phyloP scores from a whole-genome alignment of 2,113 vertebrate genomes.

The Drymodes brunneopygia region DNA sequence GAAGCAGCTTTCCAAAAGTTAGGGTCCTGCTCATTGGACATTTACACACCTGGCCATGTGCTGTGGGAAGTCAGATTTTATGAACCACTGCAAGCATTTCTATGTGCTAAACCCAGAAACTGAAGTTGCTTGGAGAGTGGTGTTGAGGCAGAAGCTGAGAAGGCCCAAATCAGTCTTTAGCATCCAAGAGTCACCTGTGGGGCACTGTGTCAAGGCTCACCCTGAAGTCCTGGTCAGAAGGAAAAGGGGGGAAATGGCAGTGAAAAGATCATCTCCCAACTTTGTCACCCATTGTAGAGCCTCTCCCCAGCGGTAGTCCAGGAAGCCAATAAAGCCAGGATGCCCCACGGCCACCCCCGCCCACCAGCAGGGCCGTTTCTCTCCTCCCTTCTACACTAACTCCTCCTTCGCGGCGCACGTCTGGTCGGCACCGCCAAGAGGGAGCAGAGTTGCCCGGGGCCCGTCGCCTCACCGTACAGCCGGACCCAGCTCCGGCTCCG shows the following conservation, averaged over 20 bases:
- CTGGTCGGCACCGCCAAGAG: rapidly evolving
- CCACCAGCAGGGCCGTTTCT: not conserved
- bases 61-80: not conserved
- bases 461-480: rapidly evolving
- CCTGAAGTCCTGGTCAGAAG: not conserved
- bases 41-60: too few relatives aligned
- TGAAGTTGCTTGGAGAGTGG: not conserved
- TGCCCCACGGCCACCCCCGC: too few relatives aligned
- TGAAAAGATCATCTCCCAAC: not conserved
- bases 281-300: rapidly evolving
- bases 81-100: not conserved
- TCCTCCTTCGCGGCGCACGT: rapidly evolving
- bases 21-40: not conserved
- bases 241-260: rapidly evolving
- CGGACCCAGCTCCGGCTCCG: not conserved
- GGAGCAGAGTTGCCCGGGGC: rapidly evolving
- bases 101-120: not conserved
- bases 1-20: not conserved
- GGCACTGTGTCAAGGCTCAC: not conserved
- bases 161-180: not conserved
- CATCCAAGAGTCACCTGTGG: not conserved
- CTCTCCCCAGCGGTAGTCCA: not conserved
- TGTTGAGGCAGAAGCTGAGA: not conserved
- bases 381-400: not conserved
- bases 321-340: not conserved